A percentile compares a stretch with the other conserved stretches of the same genome.
These are phyloP conservation scores for Ochropacha duplaris DNA, from an alignment of 2,888 invertebrate species.

Conservation along the genomic window DNA sequence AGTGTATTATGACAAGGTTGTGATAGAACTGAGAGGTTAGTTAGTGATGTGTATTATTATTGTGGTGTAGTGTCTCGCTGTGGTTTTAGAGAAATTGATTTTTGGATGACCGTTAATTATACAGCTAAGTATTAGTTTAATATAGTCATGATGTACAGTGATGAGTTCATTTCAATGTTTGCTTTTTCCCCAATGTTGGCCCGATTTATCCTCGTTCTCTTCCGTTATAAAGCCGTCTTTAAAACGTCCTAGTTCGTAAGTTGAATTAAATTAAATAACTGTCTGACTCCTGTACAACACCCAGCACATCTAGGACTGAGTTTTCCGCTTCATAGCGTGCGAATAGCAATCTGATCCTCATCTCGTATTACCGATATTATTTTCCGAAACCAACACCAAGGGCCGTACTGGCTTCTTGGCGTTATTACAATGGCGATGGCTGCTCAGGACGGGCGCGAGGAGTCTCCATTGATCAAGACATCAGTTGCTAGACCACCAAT, in stretches of 20 bases:
- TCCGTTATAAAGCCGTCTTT: background rate
- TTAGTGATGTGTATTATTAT: constrained; percentile 27
- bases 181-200: background rate
- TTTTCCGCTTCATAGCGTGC: constrained; percentile 72
- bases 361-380: constrained; percentile 67
- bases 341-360: constrained; percentile 60
- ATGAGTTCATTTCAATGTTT: background rate
- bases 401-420: constrained; percentile 42
- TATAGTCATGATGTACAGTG: background rate
- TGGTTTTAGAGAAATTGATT: constrained; percentile 6
- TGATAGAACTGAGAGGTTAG: constrained; percentile 83
- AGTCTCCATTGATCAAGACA: constrained; percentile 33
- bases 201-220: background rate
- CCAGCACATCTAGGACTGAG: constrained; percentile 43
- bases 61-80: constrained; percentile 8
- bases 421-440: constrained; percentile 65
- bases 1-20: constrained; percentile 83
- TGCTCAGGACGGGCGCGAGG: constrained; percentile 49
- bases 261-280: background rate
- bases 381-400: constrained; percentile 62
- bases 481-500: constrained; percentile 46
- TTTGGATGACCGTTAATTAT: background rate
- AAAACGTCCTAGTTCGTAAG: background rate
- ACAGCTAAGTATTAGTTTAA: background rate
- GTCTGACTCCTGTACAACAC: constrained; percentile 23